Evolutionary conservation across 2,797 vertebrate genomes (phyloP), one percentile per base, ranked within the genome.

Genomic region (Brachyrhaphis roseni): DNA sequence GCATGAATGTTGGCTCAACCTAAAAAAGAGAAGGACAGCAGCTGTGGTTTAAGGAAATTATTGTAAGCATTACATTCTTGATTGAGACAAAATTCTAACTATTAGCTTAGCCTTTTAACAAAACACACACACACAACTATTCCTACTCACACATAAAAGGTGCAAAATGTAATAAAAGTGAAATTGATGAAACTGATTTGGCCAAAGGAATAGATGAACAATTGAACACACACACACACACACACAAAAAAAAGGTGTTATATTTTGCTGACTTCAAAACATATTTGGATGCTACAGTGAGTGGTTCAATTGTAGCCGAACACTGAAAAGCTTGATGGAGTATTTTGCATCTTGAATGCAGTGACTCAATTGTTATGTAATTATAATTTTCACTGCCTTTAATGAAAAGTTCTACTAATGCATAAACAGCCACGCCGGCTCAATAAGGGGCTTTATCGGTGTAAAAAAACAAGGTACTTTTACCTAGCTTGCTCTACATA

Each of bases 151-250:
- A 75, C 59, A 59, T 15, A 83, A 45, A 86, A 92, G 88, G 87
- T 90, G 90, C 83, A 85, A 91, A 80, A 66, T 90, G 91, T 90
- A 86, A 84, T 51, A 15, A 31, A 84, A 36, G 3, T 8, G 8
- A 57, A 68, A 15, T 39, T 28, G 1, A 16, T 23, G 5, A 64
- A 70, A 78, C 2, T 71, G 31, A 31, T 57, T 26, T 5, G 5
- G 31, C 2, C 4, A 75, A 68, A 74, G 28, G 36, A 43, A 74
- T 70, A 43, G 12, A 4, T 8, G 3, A 10, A 39, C 8, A 11
- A 12, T 11, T 43, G 41, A 43, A 43, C 41, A 43, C 10, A 43
- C 41, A 43, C 41, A 41, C 41, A 41, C 36, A 39, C 36, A 39
- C 36, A 41, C 0, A 8, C n/a, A n/a, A n/a, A n/a, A n/a, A 41